These are phyloP conservation scores for Phaedon cochleariae DNA, from an alignment of 2,888 invertebrate genomes.

Conservation along the genomic window DNA sequence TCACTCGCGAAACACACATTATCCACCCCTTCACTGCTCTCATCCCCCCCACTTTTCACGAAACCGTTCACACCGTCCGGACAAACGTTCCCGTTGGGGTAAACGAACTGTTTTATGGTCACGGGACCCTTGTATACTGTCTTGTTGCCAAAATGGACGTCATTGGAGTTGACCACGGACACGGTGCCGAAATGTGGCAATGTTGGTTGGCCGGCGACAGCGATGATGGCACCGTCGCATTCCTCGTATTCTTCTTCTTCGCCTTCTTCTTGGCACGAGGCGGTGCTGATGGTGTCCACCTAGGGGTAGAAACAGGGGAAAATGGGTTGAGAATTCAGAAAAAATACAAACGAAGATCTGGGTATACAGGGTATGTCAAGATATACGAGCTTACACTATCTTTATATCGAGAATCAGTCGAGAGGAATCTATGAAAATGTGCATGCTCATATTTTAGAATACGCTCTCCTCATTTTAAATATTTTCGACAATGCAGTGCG, in stretches of 20 bases:
- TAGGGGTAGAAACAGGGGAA: slow-evolving; percentile 4
- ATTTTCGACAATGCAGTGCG: no score
- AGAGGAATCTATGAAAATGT: no score
- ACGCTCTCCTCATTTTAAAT: no score
- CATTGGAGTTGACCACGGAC: slow-evolving; percentile 72
- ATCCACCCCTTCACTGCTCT: background rate
- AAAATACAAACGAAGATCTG: background rate
- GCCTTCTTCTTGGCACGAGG: slow-evolving; percentile 22
- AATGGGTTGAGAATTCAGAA: no score
- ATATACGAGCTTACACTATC: no score
- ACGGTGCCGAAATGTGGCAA: slow-evolving; percentile 66
- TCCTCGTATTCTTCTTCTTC: slow-evolving; percentile 17
- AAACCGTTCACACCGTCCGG: slow-evolving; percentile 26
- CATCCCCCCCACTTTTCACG: slow-evolving; percentile 9
- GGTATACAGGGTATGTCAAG: no score
- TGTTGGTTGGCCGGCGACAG: slow-evolving; percentile 5
- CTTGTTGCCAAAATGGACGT: slow-evolving; percentile 80
- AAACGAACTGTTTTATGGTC: slow-evolving; percentile 77
- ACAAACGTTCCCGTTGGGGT: slow-evolving; percentile 50
- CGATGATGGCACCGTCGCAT: slow-evolving; percentile 27
- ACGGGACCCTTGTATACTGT: slow-evolving; percentile 82
- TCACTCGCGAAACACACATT: background rate
- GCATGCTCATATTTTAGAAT: no score
- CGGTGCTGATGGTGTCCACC: slow-evolving; percentile 29
- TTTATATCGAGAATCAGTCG: no score